Base-by-base conservation (phyloP, 2,888 invertebrate genomes). In the Melikaiella ostensackeni region DNA sequence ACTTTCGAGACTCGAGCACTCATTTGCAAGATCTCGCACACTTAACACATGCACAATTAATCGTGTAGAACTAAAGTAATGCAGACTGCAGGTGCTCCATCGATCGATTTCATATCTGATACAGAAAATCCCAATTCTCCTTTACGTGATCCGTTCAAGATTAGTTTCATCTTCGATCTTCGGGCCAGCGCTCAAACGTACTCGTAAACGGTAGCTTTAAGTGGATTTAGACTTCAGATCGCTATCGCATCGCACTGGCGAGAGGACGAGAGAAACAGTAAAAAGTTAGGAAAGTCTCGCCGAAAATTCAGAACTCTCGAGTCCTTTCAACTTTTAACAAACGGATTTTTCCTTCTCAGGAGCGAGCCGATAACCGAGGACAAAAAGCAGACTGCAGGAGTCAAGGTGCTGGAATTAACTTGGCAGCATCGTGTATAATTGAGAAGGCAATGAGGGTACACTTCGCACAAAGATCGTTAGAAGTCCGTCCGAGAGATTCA, bases 381-480 rank as follows among this genome's bases (percentile, higher is more conserved):
- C 27, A 46, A 11, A 50, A 70, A 70, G 30, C 19, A 70, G n/a
- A 70, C 46, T 27, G 4, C 30, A n/a, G 11, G 8, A 77, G 66
- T 74, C 64, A 70, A 78, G 64, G 74, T 62, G 76, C 74, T 73
- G 75, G 77, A 83, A 81, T 81, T 79, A 80, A 80, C 82, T 83
- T 77, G 80, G 77, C 78, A 76, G 77, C 74, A 77, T 74, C 76
- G 57, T 79, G 81, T 80, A 79, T 81, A 81, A 83, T 80, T 81
- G 82, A 83, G 79, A 57, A 63, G 33, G 57, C 59, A 74, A 61
- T 59, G 38, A 74, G 59, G 35, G 16, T 66, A 46, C 42, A 46
- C 46, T 70, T n/a, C 27, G n/a, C 27, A 50, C 46, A 33, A 19
- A 70, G n/a, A 30, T 61, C 9, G 24, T 61, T 59, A 3, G 21